Conservation (phyloP, 2,888 invertebrate species). For the Schizotus pectinicornis region DNA sequence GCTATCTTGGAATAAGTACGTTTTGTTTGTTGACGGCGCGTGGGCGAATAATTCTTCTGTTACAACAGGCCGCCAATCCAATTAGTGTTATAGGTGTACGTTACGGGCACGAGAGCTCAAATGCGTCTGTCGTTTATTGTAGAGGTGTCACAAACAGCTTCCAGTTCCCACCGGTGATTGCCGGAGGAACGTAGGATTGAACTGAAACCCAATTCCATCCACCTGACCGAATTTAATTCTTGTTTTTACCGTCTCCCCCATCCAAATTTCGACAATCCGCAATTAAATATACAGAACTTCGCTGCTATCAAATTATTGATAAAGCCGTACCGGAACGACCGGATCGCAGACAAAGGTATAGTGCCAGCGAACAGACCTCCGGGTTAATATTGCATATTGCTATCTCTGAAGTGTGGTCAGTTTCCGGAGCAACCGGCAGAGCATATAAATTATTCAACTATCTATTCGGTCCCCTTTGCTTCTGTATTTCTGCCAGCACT, state of each 20-base stretch:
- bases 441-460: constrained; percentile 42
- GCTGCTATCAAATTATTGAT: constrained; percentile 27
- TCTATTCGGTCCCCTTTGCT: constrained; percentile 17
- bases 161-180: constrained; percentile 37
- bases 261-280: not conserved
- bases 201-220: too few species aligned
- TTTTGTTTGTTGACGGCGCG: constrained; percentile 23
- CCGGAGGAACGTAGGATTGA: constrained; percentile 3
- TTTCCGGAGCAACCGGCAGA: constrained; percentile 42
- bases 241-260: too few species aligned
- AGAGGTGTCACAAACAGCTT: constrained; percentile 41
- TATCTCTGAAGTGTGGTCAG: constrained; percentile 45
- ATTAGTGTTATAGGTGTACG: constrained; percentile 46
- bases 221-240: too few species aligned
- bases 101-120: constrained; percentile 40
- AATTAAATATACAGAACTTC: constrained; percentile 20
- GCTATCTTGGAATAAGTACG: not conserved
- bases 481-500: constrained; percentile 19
- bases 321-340: constrained; percentile 3
- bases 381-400: constrained; percentile 45
- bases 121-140: constrained; percentile 44
- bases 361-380: constrained; percentile 25
- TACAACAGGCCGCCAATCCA: constrained; percentile 42
- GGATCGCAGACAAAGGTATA: constrained; percentile 34
- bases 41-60: constrained; percentile 40